These are phyloP conservation scores for Mobula birostris DNA, from an alignment of 2,113 vertebrate species.

Conservation along the genomic window DNA sequence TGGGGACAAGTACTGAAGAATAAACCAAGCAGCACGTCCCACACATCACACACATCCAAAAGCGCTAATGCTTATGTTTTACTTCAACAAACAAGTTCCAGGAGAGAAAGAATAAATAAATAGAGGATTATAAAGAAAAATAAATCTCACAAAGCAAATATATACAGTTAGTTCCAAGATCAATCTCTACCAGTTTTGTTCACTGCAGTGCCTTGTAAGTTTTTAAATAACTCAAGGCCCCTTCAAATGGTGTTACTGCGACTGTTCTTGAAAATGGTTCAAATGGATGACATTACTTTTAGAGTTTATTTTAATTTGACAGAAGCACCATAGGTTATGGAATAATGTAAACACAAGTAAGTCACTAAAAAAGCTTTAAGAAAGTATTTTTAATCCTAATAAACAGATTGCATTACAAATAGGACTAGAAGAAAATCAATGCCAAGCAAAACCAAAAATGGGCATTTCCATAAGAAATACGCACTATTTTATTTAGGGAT, in stretches of 20 bases:
- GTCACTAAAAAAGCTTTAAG: background rate
- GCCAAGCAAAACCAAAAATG: background rate
- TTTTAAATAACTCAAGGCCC: background rate
- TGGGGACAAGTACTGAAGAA: background rate
- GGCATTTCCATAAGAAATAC: background rate
- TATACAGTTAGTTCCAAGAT: background rate
- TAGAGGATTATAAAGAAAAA: background rate
- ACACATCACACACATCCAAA: background rate
- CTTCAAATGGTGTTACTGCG: background rate
- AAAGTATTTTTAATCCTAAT: background rate
- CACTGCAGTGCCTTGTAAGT: background rate
- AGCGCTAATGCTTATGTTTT: background rate
- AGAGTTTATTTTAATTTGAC: background rate
- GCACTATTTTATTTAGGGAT: background rate
- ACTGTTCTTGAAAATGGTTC: background rate
- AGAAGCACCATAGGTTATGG: background rate
- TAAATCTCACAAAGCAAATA: background rate
- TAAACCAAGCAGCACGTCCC: background rate
- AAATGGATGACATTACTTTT: background rate
- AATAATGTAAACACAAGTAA: background rate
- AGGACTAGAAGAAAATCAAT: background rate
- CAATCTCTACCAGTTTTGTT: background rate
- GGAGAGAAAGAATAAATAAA: background rate
- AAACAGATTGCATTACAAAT: background rate
- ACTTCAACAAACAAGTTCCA: background rate